These are phyloP conservation scores for Pseudobourletiella spinata DNA, from an alignment of 1,140 invertebrate genomes.

Conservation along the genomic window DNA sequence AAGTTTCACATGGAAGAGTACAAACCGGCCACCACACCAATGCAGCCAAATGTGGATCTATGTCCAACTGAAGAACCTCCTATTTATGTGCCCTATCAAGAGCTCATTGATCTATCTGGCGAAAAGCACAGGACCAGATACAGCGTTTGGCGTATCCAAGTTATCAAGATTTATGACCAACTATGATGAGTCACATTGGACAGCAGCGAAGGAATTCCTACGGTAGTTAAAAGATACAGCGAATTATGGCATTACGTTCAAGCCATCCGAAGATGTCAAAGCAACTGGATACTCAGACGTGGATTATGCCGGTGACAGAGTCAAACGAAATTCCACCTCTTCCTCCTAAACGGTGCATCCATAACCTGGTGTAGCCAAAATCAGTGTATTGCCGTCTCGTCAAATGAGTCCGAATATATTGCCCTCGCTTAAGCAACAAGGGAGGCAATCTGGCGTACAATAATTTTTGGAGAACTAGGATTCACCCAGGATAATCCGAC, in stretches of 20 bases:
- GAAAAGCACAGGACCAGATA: conserved; percentile 24
- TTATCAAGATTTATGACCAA: conserved; percentile 7
- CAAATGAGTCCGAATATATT: conserved; percentile 40
- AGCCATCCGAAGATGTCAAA: too few species aligned
- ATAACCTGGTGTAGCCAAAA: background rate
- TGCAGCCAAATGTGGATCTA: too few species aligned
- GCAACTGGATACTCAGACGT: conserved; percentile 34
- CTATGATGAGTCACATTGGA: conserved; percentile 1
- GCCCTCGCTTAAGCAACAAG: conserved; percentile 38
- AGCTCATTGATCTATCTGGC: too few species aligned
- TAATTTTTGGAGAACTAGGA: background rate
- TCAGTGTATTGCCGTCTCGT: conserved; percentile 18
- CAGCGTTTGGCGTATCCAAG: conserved; percentile 40
- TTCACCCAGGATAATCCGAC: background rate
- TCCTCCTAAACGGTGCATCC: conserved; percentile 34
- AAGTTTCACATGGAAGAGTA: conserved; percentile 38
- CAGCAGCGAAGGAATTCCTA: background rate
- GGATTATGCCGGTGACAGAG: conserved; percentile 35
- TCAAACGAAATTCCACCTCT: conserved; percentile 36
- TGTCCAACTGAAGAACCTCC: too few species aligned
- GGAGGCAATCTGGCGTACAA: conserved; percentile 37
- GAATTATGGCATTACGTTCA: background rate
- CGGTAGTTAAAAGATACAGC: background rate
- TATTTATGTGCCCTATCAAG: too few species aligned
- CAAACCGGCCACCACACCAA: conserved; percentile 36